phyloP scores from a whole-genome alignment of 1,140 invertebrate species.

The Lasioglossum albipes region DNA sequence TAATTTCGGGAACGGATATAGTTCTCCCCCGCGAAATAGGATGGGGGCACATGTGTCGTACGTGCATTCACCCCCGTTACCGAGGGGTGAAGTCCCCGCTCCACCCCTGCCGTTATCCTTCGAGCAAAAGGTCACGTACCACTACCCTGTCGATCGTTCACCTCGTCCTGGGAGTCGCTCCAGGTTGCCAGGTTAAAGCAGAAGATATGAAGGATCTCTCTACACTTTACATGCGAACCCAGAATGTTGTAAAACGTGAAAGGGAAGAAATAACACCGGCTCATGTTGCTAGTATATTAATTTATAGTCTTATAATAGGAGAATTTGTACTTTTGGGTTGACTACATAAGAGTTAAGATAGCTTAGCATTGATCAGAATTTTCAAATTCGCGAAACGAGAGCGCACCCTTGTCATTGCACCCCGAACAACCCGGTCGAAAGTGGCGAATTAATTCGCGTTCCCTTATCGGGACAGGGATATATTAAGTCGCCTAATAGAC shows the following conservation, averaged over 20 bases:
- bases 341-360: too few relatives aligned
- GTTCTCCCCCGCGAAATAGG: constrained; percentile 7
- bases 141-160: constrained; percentile 78
- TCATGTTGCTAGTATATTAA: too few relatives aligned
- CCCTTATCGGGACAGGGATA: not conserved
- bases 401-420: not conserved
- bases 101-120: constrained; percentile 76
- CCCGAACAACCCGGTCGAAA: not conserved
- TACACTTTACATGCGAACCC: constrained; percentile 10
- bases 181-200: constrained; percentile 73
- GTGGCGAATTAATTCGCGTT: not conserved
- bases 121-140: constrained; percentile 78
- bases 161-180: constrained; percentile 77
- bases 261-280: not conserved
- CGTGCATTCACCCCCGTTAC: constrained; percentile 72
- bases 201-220: constrained; percentile 65
- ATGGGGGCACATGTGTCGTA: constrained; percentile 49
- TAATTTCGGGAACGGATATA: constrained; percentile 26
- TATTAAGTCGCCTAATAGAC: not conserved
- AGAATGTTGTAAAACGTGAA: not conserved
- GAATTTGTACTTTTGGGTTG: too few relatives aligned
- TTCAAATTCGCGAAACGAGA: not conserved
- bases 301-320: too few relatives aligned
- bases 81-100: constrained; percentile 59
- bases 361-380: not conserved